A percentile compares a stretch with the other conserved stretches of the same genome.
phyloP scores from a whole-genome alignment of 1,140 invertebrate species.

The Asbolus verrucosus region DNA sequence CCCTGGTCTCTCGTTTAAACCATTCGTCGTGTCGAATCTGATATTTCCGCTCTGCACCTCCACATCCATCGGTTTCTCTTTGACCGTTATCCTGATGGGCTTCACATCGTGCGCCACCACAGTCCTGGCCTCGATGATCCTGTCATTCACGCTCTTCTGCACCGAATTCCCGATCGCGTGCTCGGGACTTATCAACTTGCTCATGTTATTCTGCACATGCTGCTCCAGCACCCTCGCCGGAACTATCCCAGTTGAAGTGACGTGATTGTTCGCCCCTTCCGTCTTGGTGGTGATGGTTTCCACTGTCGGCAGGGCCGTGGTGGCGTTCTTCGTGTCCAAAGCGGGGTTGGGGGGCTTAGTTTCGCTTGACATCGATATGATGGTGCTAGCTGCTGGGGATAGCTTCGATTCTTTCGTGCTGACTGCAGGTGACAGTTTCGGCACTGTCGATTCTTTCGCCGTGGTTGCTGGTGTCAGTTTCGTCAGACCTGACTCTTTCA shows the following conservation, averaged over 20 bases:
- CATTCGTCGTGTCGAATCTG: constrained; percentile 59
- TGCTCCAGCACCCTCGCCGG: constrained; percentile 51
- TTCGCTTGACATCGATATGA: constrained; percentile 54
- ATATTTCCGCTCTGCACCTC: constrained; percentile 64
- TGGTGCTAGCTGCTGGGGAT: constrained; percentile 53
- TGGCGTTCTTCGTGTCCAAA: constrained; percentile 50
- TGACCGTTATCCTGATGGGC: constrained; percentile 62
- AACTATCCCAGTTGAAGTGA: constrained; percentile 50
- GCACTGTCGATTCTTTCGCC: constrained; percentile 59
- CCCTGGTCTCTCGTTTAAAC: constrained; percentile 60
- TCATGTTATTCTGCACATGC: constrained; percentile 58
- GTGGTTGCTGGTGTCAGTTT: constrained; percentile 56
- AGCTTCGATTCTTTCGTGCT: too few relatives aligned
- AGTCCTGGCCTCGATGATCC: constrained; percentile 55
- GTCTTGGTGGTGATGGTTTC: constrained; percentile 31
- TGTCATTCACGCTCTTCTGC: constrained; percentile 55
- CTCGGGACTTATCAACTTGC: constrained; percentile 54
- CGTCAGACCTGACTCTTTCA: constrained; percentile 59
- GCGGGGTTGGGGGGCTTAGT: constrained; percentile 30
- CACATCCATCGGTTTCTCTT: constrained; percentile 61
- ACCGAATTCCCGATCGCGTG: constrained; percentile 49
- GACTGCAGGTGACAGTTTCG: constrained; percentile 56
- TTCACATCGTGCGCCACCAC: constrained; percentile 61
- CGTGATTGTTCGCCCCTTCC: constrained; percentile 49
- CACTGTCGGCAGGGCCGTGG: constrained; percentile 39